Percentiles rank a stretch among this genome's conserved stretches.
Evolutionary conservation across 2,888 invertebrate genomes (phyloP).

Genomic region (Campoplex nolae): DNA sequence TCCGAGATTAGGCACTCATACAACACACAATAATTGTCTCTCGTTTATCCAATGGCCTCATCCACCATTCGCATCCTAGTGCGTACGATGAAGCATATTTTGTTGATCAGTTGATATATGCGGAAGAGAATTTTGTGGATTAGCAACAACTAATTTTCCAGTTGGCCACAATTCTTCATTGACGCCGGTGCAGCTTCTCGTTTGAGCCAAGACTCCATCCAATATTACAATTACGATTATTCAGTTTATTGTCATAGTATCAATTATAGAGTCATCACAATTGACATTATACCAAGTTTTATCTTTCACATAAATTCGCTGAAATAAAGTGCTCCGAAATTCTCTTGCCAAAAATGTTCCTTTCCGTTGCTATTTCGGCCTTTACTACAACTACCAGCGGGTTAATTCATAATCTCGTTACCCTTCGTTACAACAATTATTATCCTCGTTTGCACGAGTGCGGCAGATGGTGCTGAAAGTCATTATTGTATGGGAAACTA

Average conservation of each 20-base stretch:
- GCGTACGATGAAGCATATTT: not conserved
- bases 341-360: not conserved
- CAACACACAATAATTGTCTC: slow-evolving; percentile 51
- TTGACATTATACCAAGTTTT: not conserved
- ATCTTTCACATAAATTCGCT: not conserved
- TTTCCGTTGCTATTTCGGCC: not conserved
- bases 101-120: not conserved
- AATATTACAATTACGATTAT: too few relatives aligned
- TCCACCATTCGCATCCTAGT: not conserved
- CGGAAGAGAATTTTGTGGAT: not conserved
- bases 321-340: not conserved
- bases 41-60: slow-evolving; percentile 18
- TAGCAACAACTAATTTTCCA: not conserved
- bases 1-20: slow-evolving; percentile 54
- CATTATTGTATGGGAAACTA: slow-evolving; percentile 45
- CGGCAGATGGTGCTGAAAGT: slow-evolving; percentile 41
- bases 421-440: slow-evolving; percentile 63
- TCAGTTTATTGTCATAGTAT: not conserved
- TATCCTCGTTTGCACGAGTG: slow-evolving; percentile 44
- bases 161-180: not conserved
- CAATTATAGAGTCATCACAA: not conserved
- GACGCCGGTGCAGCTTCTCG: not conserved
- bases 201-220: too few relatives aligned
- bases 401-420: slow-evolving; percentile 59
- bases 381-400: not conserved